Conservation (phyloP, 2,797 vertebrate genomes). For the Rhinichthys osculus region DNA sequence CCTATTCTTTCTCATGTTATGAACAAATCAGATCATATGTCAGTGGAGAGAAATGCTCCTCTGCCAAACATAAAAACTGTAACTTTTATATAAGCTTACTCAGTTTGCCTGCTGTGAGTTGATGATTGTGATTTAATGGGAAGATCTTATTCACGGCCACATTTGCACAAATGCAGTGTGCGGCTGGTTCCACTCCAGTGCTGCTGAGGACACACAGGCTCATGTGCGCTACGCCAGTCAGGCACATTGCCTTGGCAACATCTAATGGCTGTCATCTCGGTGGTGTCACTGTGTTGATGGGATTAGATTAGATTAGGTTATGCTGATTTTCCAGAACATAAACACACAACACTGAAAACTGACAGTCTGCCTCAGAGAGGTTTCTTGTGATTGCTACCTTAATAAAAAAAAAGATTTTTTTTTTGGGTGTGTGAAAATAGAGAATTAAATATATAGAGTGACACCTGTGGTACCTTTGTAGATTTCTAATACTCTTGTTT, state of each 20-base stretch:
- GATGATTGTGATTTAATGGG: slow-evolving; percentile 6
- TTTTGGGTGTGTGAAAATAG: background rate
- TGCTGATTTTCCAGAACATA: slow-evolving; percentile 50
- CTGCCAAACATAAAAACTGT: background rate
- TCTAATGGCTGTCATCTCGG: slow-evolving; percentile 54
- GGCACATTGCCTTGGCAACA: slow-evolving; percentile 55
- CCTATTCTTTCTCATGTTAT: background rate
- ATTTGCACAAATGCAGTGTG: slow-evolving; percentile 14
- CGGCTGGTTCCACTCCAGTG: slow-evolving; percentile 52
- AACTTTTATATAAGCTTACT: slow-evolving; percentile 1
- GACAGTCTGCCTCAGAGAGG: background rate
- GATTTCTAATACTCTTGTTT: background rate
- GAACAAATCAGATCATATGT: slow-evolving; percentile 19
- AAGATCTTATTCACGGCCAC: background rate
- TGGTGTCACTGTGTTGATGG: slow-evolving; percentile 52
- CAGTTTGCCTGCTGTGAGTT: slow-evolving; percentile 1
- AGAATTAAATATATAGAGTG: too few species aligned
- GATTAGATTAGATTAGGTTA: slow-evolving; percentile 63
- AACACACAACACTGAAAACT: background rate
- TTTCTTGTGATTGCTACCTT: background rate
- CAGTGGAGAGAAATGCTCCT: background rate
- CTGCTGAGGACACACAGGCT: slow-evolving; percentile 44
- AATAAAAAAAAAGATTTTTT: background rate
- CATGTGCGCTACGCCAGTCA: slow-evolving; percentile 31
- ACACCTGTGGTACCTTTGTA: background rate